Conservation (phyloP, 1,140 invertebrate genomes). For the Nixonia krombeini region DNA sequence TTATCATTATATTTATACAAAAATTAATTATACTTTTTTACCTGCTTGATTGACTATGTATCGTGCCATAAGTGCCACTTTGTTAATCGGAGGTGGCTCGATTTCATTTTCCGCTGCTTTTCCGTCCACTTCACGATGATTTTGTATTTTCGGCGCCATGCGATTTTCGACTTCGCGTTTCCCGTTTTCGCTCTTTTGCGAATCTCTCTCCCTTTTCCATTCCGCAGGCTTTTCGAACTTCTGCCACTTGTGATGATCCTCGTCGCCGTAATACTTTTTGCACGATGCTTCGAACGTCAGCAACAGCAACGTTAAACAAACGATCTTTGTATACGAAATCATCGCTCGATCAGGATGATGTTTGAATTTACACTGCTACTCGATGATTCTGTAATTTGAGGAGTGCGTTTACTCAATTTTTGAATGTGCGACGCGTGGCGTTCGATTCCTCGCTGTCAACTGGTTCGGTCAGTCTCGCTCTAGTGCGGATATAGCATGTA, state of each 20-base stretch:
- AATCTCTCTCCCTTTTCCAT: conserved; percentile 28
- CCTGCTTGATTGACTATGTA: conserved; percentile 72
- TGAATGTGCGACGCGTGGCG: no score
- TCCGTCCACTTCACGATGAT: not conserved
- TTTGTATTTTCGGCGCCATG: not conserved
- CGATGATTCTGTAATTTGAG: no score
- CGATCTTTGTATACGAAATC: no score
- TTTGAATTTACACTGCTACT: no score
- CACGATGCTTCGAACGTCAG: no score
- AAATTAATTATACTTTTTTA: conserved; percentile 43
- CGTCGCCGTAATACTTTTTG: not conserved
- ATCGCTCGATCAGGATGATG: no score
- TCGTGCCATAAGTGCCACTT: conserved; percentile 71
- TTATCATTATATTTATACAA: no score
- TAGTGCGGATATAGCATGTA: no score
- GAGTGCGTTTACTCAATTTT: no score
- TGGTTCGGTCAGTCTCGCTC: no score
- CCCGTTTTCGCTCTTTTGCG: not conserved
- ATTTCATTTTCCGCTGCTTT: not conserved
- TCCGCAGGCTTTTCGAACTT: conserved; percentile 36
- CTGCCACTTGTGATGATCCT: conserved; percentile 18
- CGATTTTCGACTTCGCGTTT: not conserved
- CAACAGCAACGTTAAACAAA: no score
- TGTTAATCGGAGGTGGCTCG: conserved; percentile 60
- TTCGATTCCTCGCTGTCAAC: no score